phyloP scores from a whole-genome alignment of 2,888 invertebrate genomes.

The Agapostemon virescens region DNA sequence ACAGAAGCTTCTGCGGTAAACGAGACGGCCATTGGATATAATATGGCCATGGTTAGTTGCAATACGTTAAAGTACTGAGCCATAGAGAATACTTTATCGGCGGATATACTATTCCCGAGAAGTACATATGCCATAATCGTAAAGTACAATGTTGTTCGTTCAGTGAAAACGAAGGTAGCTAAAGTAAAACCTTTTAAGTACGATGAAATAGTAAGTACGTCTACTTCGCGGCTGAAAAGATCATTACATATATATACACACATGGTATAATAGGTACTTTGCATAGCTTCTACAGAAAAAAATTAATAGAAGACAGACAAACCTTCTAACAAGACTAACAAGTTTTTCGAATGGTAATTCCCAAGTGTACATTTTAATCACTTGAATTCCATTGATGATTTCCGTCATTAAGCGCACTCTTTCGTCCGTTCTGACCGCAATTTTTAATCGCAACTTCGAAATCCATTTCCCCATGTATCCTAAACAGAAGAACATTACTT shows the following conservation, averaged over 20 bases:
- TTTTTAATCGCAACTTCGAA: constrained; percentile 80
- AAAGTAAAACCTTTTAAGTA: constrained; percentile 86
- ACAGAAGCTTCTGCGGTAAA: constrained; percentile 85
- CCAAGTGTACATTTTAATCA: constrained; percentile 94
- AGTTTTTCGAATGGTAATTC: constrained; percentile 89
- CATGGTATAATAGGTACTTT: not conserved
- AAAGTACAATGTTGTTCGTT: constrained; percentile 91
- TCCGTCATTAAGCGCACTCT: constrained; percentile 90
- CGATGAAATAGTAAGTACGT: constrained; percentile 84
- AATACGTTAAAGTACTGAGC: constrained; percentile 90
- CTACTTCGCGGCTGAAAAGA: constrained; percentile 86
- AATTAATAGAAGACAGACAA: constrained; percentile 62
- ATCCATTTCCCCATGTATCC: constrained; percentile 81
- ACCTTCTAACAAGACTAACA: constrained; percentile 86
- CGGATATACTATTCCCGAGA: constrained; percentile 81
- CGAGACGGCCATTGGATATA: constrained; percentile 84
- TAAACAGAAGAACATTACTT: constrained; percentile 60
- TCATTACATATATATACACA: not conserved
- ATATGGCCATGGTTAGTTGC: constrained; percentile 86
- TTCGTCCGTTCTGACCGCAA: constrained; percentile 84
- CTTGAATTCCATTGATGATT: constrained; percentile 88
- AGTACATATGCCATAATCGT: constrained; percentile 90
- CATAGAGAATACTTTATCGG: constrained; percentile 88
- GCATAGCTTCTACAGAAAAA: constrained; percentile 17
- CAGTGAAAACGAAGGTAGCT: constrained; percentile 88